Base-by-base conservation (phyloP, 2,113 vertebrate genomes). In the Tyrannus savana region DNA sequence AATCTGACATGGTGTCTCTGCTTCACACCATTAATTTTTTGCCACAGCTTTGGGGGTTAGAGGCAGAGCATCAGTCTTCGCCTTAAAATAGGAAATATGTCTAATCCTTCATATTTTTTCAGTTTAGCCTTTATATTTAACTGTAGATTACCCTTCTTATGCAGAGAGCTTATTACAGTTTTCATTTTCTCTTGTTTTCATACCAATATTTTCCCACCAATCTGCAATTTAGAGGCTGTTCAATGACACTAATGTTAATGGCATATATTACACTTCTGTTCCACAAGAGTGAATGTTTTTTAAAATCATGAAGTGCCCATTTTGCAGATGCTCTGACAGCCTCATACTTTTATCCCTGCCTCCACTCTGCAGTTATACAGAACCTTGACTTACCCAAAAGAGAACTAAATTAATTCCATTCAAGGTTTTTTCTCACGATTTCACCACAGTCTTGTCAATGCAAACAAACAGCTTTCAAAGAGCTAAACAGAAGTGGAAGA, bases 221-320 rank as follows among this genome's bases (percentile, higher is more conserved):
- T 96, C 96, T 96, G 95, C 95, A 95, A 75, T 96, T 97, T 93
- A 76, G 87, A 97, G 94, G 75, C 94, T 97, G 76, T 87, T 97
- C 44, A 23, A 92, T 90, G 96, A 96, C 97, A 97, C 95, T 97
- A 92, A 97, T 93, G 94, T 92, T 97, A 98, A 97, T 93, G 92
- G 87, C 81, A 93, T 94, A 94, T 97, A 97, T 97, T 95, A 96
- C 25, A 62, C 96, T 97, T 97, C 96, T 98, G 97, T 97, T 98
- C 96, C 95, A 94, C 90, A 92, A 95, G 85, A 95, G 72, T 93
- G 95, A 86, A 19, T 30, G 23, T 93, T 97, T 98, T 97, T 96
- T 96, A 97, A 97, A 97, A 96, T 87, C 69, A 92, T 94, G 81
- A 97, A 97, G 73, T 95, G 95, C 90, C 96, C 96, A 96, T 97